Base-by-base conservation (phyloP, 2,797 vertebrate genomes). In the Spinus olivaceus region DNA sequence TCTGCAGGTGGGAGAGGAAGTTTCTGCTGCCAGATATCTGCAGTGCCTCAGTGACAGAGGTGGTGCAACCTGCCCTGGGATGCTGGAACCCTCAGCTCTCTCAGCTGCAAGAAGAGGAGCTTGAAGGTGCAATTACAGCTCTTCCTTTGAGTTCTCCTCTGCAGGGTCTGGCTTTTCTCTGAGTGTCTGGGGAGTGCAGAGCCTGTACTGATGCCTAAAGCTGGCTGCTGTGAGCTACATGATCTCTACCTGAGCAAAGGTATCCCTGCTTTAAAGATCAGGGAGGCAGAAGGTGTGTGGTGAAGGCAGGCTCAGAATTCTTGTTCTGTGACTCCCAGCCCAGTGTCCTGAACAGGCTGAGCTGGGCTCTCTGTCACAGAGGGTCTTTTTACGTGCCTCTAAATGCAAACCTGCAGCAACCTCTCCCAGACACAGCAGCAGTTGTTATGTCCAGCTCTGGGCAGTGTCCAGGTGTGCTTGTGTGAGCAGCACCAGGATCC, bases 361-460 rank as follows among this genome's bases (percentile, higher is more conserved):
- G 65, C 7, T 0, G 17, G 66, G 15, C 2, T 12, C 41, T n/a
- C 37, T 57, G 5, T 28, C 33, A 21, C 33, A 61, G 44, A 19
- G 33, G 15, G 8, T 3, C 8, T 73, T 57, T 50, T 46, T 12
- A 17, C 1, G 2, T 50, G 27, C 8, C 37, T 65, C 6, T 8
- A 16, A 21, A 41, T 30, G 28, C 44, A 60, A 50, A 16, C 0
- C 0, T 9, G 21, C 57, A 11, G 1, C 10, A 47, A 2, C 13
- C 0, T 23, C 33, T 41, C 54, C 28, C 51, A 73, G 54, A 10
- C 25, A 6, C 1, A 2, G 0, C 0, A 5, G 4, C 44, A 11
- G 0, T 8, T 35, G 25, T 15, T 30, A 1, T 18, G 28, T 6
- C 42, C 37, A 49, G 28, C 46, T 51, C 35, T 9, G 10, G 32